Percentiles rank a stretch among this genome's conserved stretches.
Evolutionary conservation across 2,797 vertebrate species (phyloP).

Genomic region (Tolypeutes matacus): DNA sequence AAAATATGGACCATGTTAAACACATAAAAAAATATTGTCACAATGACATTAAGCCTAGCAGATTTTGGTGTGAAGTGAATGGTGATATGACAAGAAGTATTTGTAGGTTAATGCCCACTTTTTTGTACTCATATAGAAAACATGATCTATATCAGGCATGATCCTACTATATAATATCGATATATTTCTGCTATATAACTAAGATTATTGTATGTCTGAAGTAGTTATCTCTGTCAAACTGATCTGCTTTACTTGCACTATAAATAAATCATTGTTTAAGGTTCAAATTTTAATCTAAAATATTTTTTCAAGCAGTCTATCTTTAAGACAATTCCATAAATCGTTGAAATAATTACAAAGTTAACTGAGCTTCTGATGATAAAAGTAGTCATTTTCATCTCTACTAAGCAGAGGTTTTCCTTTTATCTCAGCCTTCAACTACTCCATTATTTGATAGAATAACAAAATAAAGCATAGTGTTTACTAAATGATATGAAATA

Average conservation of each 20-base stretch:
- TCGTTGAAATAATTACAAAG: neutral
- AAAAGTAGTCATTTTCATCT: conserved; percentile 13
- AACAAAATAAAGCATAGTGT: conserved; percentile 15
- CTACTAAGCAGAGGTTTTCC: neutral
- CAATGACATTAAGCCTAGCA: neutral
- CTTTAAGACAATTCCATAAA: neutral
- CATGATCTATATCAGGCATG: neutral
- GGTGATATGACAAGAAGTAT: conserved; percentile 16
- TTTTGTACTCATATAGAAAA: neutral
- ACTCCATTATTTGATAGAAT: neutral
- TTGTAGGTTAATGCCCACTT: neutral
- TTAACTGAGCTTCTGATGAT: neutral
- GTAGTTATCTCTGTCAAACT: conserved; percentile 14
- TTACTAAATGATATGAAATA: neutral
- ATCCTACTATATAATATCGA: neutral
- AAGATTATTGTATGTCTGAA: neutral
- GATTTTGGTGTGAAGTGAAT: neutral
- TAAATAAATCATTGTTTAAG: neutral
- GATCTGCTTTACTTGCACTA: neutral
- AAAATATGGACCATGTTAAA: conserved; percentile 38
- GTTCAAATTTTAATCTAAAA: conserved; percentile 57
- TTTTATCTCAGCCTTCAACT: conserved; percentile 14
- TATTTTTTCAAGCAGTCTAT: neutral
- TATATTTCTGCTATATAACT: conserved; percentile 24
- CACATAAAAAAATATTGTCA: conserved; percentile 35